Evolutionary conservation across 2,797 vertebrate species (phyloP).

Genomic region (Diglossa cyanea): DNA sequence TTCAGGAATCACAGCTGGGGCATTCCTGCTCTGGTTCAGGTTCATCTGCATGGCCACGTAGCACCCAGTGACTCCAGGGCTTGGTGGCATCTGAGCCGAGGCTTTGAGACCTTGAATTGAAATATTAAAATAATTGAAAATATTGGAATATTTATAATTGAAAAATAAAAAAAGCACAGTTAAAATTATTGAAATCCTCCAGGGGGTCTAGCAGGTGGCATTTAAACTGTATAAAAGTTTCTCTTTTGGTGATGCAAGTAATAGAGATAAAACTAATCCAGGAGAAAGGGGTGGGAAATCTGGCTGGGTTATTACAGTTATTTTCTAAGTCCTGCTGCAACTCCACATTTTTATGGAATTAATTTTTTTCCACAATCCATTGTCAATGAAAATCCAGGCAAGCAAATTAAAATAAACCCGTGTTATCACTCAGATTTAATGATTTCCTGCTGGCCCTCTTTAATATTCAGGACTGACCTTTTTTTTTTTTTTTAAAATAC

Average conservation of each 20-base stretch:
- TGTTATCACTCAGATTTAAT: conserved; percentile 17
- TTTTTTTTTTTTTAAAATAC: neutral
- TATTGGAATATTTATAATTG: neutral
- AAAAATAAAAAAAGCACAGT: neutral
- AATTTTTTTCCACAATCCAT: neutral
- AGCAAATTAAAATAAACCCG: conserved; percentile 41
- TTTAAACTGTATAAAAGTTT: neutral
- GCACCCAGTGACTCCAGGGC: neutral
- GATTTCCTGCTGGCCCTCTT: conserved; percentile 19
- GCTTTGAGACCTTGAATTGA: neutral
- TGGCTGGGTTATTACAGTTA: neutral
- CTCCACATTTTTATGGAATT: neutral
- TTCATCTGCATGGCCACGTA: rapidly evolving
- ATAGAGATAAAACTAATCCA: neutral
- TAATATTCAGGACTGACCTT: neutral
- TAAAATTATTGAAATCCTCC: neutral
- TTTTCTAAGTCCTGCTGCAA: neutral
- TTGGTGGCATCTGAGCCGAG: rapidly evolving
- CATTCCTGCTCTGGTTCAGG: neutral
- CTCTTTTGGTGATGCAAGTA: neutral
- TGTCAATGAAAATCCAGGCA: neutral
- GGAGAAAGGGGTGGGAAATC: neutral
- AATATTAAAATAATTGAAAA: neutral
- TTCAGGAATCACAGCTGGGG: neutral
- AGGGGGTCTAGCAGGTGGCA: neutral